Base-by-base conservation (phyloP, 2,113 vertebrate species). In the Rhabdornis inornatus region DNA sequence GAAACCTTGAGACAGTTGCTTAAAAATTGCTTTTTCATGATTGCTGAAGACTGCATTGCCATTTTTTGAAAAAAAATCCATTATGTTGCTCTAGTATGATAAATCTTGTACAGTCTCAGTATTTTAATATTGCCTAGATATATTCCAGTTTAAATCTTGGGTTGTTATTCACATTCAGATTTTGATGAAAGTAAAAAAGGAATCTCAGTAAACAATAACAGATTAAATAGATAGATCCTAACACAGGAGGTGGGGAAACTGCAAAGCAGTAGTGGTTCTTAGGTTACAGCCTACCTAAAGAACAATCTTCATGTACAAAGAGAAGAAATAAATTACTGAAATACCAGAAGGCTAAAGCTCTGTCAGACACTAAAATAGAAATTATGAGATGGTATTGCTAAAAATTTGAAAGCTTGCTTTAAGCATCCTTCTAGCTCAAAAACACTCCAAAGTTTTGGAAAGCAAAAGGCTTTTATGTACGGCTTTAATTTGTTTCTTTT, bases 401-500 rank as follows among this genome's bases (percentile, higher is more conserved):
- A 96, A 89, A 93, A 95, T 95, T 88, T 74, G 69, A 79, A 97
- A 96, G 53, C 31, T 86, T 90, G 21, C 50, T 94, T 95, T 94
- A 89, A 95, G 69, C 94, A 79, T 87, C 92, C 71, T 96, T 33
- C 90, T 87, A 78, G 59, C 52, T 97, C 90, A 93, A 89, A 97
- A 96, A 64, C 75, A 81, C 64, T 89, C 87, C 66, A 68, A 96
- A 97, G 71, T 52, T 90, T 96, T 92, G 82, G 83, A 79, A 97
- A 96, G 59, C 31, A 93, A 94, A 95, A 69, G 68, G 90, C 81
- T 95, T 96, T 96, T 77, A 95, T 94, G 86, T 93, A 95, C 30
- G 47, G n/a, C 78, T 97, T 96, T 96, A 96, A 95, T 97, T 97
- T 96, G 78, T 97, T 97, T 97, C 85, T 94, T 90, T 95, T 90